Conservation (phyloP, 2,888 invertebrate genomes). For the Isotomurus palustris region DNA sequence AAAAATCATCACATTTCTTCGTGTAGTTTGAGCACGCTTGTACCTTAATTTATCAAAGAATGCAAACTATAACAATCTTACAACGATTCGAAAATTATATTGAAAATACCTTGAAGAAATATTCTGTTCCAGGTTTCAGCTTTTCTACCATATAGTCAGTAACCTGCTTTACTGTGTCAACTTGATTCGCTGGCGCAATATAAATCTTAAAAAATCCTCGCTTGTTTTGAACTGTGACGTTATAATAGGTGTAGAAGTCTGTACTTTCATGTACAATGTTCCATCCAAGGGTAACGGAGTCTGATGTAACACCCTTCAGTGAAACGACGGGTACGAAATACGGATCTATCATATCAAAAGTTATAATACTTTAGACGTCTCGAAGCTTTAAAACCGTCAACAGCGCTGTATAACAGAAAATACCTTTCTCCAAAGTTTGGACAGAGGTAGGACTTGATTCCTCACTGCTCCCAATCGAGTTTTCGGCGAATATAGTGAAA, state of each 20-base stretch:
- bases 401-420: no score
- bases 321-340: slow-evolving; percentile 71
- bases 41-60: slow-evolving; percentile 53
- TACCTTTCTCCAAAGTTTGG: slow-evolving; percentile 60
- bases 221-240: slow-evolving; percentile 21
- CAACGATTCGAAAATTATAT: not conserved
- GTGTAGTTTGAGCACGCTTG: slow-evolving; percentile 76
- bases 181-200: slow-evolving; percentile 55
- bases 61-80: no score
- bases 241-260: slow-evolving; percentile 43
- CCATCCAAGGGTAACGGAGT: slow-evolving; percentile 80
- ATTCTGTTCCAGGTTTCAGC: slow-evolving; percentile 72
- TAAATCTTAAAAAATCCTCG: slow-evolving; percentile 1
- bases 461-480: slow-evolving; percentile 60
- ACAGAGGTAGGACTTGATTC: slow-evolving; percentile 56
- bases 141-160: slow-evolving; percentile 77
- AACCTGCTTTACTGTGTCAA: no score
- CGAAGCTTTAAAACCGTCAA: not conserved
- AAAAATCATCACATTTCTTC: slow-evolving; percentile 71
- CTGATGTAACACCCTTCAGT: slow-evolving; percentile 64
- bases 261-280: slow-evolving; percentile 47
- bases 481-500: slow-evolving; percentile 63
- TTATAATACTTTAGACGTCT: not conserved
- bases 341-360: slow-evolving; percentile 58
- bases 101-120: slow-evolving; percentile 64